Base-by-base conservation (phyloP, 37 sponge, comb jelly and placozoan species). In the Beroe forskalii region DNA sequence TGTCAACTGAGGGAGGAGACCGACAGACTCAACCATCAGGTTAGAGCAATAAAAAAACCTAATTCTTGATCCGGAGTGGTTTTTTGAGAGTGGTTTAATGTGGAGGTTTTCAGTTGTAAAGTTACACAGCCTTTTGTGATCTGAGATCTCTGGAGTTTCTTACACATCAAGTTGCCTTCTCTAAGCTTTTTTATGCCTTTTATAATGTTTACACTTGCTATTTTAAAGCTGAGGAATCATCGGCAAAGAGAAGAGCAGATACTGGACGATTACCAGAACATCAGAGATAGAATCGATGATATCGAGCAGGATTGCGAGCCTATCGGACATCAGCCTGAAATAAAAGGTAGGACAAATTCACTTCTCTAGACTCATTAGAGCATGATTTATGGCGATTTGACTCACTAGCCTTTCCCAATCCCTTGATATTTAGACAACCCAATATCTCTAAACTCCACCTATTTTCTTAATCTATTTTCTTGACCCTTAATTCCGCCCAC, bases 1-100 rank as follows among this genome's bases (percentile, higher is more conserved):
- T 35, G 40, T 40, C 86, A 80, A 43, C 55, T 80, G 86, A 80
- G 86, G 86, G 86, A 80, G 48, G 86, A 80, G 27, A 41, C 86
- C 14, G 86, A 80, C 27, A 9, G 86, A 40, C 48, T 80, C 28
- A 38, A 44, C 17, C 86, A 80, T 17, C 86, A 80, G 86, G 86
- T 72, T 27, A 20, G 67, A 24, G 6, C 28, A 55, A 17, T 55
- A 17, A 55, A n/a, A n/a, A n/a, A n/a, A n/a, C n/a, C n/a, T n/a
- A n/a, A n/a, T n/a, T n/a, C n/a, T n/a, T n/a, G n/a, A n/a, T n/a
- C n/a, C n/a, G n/a, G n/a, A n/a, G n/a, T n/a, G n/a, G n/a, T n/a
- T n/a, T n/a, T n/a, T n/a, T n/a, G n/a, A n/a, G n/a, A n/a, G n/a
- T n/a, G n/a, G n/a, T n/a, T n/a, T n/a, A n/a, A n/a, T n/a, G n/a